Evolutionary conservation across 2,888 invertebrate genomes (phyloP).

Genomic region (Auanema sp.): DNA sequence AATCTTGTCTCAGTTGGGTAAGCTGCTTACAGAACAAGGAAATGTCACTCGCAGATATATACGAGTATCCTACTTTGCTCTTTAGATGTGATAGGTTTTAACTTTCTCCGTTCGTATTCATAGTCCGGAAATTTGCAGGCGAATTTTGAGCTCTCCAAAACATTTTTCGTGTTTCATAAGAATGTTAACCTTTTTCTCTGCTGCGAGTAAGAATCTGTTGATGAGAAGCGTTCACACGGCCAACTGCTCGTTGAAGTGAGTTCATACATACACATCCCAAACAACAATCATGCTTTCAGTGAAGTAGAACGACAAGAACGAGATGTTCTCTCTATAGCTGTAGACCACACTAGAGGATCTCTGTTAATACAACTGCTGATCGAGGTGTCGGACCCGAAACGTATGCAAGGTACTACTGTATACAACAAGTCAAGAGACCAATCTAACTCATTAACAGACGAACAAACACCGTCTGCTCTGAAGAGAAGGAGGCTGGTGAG

Average conservation of each 20-base stretch:
- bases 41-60: constrained; percentile 23
- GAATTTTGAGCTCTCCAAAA: constrained; percentile 32
- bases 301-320: constrained; percentile 29
- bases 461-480: constrained; percentile 1
- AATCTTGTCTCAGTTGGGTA: constrained; percentile 1
- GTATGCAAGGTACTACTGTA: constrained; percentile 34
- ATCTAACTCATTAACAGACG: background rate
- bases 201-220: constrained; percentile 23
- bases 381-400: constrained; percentile 31
- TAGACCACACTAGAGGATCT: constrained; percentile 29
- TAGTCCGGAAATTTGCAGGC: no score
- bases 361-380: constrained; percentile 33
- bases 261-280: no score
- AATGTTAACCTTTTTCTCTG: constrained; percentile 29
- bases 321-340: constrained; percentile 25
- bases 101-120: background rate
- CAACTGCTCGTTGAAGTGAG: constrained; percentile 8
- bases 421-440: constrained; percentile 2
- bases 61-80: constrained; percentile 31
- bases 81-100: constrained; percentile 31
- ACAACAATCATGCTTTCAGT: constrained; percentile 12
- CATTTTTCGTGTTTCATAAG: constrained; percentile 35
- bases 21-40: background rate
- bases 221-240: constrained; percentile 19
- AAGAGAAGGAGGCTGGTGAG: constrained; percentile 22